A percentile compares a stretch with the other conserved stretches of the same genome.
Conservation (phyloP, 2,113 vertebrate genomes). For the Coturnix japonica region DNA sequence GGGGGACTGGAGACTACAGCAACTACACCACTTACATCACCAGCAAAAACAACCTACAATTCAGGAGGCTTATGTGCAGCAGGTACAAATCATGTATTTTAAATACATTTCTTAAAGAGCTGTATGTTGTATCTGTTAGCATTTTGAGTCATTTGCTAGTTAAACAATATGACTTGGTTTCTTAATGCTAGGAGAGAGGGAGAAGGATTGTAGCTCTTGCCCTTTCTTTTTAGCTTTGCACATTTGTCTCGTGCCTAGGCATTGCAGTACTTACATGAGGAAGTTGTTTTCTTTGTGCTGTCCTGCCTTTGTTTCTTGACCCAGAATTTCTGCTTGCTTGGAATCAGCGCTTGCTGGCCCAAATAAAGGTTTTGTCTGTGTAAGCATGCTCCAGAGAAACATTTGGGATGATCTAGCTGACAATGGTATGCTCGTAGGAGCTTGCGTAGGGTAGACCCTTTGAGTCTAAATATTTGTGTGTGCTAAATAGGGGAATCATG, state of each 20-base stretch:
- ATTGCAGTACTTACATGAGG: neutral
- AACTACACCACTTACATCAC: constrained; percentile 83
- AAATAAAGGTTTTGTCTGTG: neutral
- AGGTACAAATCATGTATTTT: constrained; percentile 58
- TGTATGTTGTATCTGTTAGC: fast-evolving
- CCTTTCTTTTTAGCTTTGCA: neutral
- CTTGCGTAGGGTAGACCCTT: fast-evolving
- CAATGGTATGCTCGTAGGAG: neutral
- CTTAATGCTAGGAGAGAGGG: neutral
- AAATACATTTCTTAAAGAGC: neutral
- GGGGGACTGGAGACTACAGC: constrained; percentile 93
- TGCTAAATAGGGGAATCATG: neutral
- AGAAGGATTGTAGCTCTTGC: too few relatives aligned
- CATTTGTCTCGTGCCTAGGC: neutral
- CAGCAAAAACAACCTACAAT: constrained; percentile 81
- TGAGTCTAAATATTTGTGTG: neutral
- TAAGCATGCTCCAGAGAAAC: neutral
- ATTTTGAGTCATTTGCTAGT: neutral
- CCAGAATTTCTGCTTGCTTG: neutral
- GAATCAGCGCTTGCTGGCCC: fast-evolving
- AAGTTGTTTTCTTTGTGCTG: neutral
- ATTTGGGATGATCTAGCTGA: neutral
- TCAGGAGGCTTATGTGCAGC: constrained; percentile 86
- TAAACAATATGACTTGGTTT: fast-evolving
- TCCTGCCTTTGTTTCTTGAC: neutral